A percentile compares a stretch with the other conserved stretches of the same genome.
These are phyloP conservation scores for Melanerpes formicivorus DNA, from an alignment of 2,113 vertebrate species.

Conservation along the genomic window DNA sequence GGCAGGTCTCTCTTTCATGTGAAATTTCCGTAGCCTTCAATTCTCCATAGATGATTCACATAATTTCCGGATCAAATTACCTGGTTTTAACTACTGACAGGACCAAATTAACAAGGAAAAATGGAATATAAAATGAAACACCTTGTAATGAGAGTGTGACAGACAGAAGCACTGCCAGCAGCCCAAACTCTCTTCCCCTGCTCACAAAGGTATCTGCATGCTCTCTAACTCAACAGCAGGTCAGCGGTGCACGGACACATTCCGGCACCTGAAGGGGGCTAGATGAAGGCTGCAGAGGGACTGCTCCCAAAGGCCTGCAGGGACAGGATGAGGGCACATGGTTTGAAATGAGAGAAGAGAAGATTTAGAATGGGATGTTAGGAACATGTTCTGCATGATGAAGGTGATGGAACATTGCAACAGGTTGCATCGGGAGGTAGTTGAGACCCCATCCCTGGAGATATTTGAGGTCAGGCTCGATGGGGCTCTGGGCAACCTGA, in stretches of 20 bases:
- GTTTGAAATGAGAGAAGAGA: no score
- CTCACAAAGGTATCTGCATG: not conserved
- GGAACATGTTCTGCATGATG: no score
- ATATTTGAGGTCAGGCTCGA: no score
- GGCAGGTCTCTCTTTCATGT: conserved; percentile 46
- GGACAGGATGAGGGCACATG: no score
- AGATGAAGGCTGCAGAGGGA: no score
- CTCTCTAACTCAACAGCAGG: not conserved
- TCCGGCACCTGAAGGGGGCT: not conserved
- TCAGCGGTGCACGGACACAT: not conserved
- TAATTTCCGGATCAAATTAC: conserved; percentile 56
- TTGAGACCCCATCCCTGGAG: no score
- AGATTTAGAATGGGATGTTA: no score
- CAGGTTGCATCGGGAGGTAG: no score
- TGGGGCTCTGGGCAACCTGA: no score
- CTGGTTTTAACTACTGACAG: conserved; percentile 55
- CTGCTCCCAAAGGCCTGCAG: no score
- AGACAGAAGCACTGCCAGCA: conserved; percentile 11
- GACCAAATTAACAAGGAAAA: conserved; percentile 59
- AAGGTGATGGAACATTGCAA: no score
- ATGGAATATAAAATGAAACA: conserved; percentile 58
- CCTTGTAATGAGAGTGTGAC: conserved; percentile 36
- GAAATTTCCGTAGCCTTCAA: conserved; percentile 38
- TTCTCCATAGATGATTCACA: conserved; percentile 51
- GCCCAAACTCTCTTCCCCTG: not conserved